Evolutionary conservation across 2,113 vertebrate species (phyloP).

Genomic region (cat (Felis catus)): F.catus_Fca126_mat1.0 CM031412.1:100832001-100832500

Average conservation of each 20-base stretch:
- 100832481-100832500: neutral
- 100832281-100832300: conserved; percentile 47
- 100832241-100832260: conserved; percentile 19
- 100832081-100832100: conserved; percentile 88
- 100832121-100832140: conserved; percentile 89
- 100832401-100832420: conserved; percentile 28
- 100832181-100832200: conserved; percentile 64
- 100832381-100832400: neutral
- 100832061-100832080: conserved; percentile 85
- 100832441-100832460: conserved; percentile 17
- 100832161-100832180: conserved; percentile 80
- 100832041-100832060: conserved; percentile 85
- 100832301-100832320: conserved; percentile 31
- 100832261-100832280: neutral
- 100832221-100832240: conserved; percentile 52
- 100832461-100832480: conserved; percentile 14
- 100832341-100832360: conserved; percentile 40
- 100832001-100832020: conserved; percentile 85
- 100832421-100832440: conserved; percentile 28
- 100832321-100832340: conserved; percentile 37
- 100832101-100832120: conserved; percentile 92
- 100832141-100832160: conserved; percentile 96
- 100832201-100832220: conserved; percentile 44
- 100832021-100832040: conserved; percentile 86
- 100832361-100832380: conserved; percentile 41